phyloP scores from a whole-genome alignment of 2,888 invertebrate species.

The Dryomyza anilis region DNA sequence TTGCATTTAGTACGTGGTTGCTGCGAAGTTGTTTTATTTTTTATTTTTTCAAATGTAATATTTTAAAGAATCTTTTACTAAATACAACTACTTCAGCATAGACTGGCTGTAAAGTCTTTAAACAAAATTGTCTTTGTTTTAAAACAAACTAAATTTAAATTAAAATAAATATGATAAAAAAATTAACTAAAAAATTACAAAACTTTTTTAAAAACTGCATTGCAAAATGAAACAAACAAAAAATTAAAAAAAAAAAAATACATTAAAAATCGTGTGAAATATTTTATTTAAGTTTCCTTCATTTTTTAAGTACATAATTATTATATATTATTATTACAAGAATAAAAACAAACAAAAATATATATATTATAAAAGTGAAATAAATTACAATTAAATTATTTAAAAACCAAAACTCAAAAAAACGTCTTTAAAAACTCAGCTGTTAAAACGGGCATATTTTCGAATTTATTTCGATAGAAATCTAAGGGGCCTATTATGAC shows the following conservation, averaged over 20 bases:
- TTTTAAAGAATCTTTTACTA: too few relatives aligned
- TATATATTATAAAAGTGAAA: constrained; percentile 14
- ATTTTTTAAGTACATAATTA: constrained; percentile 15
- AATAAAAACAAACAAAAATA: not conserved
- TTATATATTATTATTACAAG: not conserved
- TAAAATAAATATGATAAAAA: not conserved
- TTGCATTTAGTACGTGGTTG: constrained; percentile 21
- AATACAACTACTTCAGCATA: not conserved
- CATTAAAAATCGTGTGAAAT: constrained; percentile 35
- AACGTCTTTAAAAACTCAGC: constrained; percentile 15
- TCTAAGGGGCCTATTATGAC: too few relatives aligned
- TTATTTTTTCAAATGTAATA: too few relatives aligned
- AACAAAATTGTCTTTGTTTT: not conserved
- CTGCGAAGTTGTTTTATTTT: constrained; percentile 19
- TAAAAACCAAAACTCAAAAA: not conserved
- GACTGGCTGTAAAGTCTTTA: not conserved
- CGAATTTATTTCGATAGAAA: too few relatives aligned
- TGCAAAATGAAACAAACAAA: not conserved
- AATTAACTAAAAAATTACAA: constrained; percentile 9
- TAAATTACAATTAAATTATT: constrained; percentile 14
- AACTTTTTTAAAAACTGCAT: not conserved
- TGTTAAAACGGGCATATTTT: too few relatives aligned
- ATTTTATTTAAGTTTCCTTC: constrained; percentile 31
- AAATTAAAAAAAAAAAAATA: constrained; percentile 30
- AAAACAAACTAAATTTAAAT: not conserved